Base-by-base conservation (phyloP, 2,113 vertebrate species). In the Perca flavescens region DNA sequence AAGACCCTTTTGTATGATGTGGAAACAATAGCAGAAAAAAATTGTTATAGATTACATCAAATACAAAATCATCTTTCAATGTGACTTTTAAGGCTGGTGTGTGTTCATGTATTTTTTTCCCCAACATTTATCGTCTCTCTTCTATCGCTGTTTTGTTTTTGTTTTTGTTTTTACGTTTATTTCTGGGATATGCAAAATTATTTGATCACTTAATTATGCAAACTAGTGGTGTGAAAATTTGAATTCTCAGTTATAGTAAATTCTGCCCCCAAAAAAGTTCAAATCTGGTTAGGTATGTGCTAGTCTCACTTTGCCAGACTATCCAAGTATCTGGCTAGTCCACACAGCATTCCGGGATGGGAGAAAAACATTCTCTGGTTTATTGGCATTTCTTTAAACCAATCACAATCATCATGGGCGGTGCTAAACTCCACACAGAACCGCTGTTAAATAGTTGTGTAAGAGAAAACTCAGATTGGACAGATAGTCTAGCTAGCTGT, bases 1-100 rank as follows among this genome's bases (percentile, higher is more conserved):
- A 93, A 94, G 6, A 0, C 0, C 85, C 94, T 94, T 15, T 69
- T 1, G 43, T 12, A 54, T 46, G 54, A 74, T 25, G 17, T 46
- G 25, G 40, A 74, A 6, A 67, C 31, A 61, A 60, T 3, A 46
- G 53, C 8, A 72, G 31, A 22, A 62, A 4, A 52, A 36, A 31
- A 34, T 16, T 2, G 11, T 14, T 22, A 74, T 28, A 58, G 12
- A 25, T 49, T 21, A 34, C 6, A 73, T 34, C 31, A 19, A 43
- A 69, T 17, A 9, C 1, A 12, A 67, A 67, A 9, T 28, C 22
- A 49, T 67, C 19, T 11, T 11, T 62, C 34, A 71, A 28, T 15
- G 6, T 65, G 22, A 28, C 11, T 7, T 36, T 50, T 15, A 16
- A 34, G 8, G 19, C 2, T n/a, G 14, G 19, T 54, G 22, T 31